Evolutionary conservation across 1,140 invertebrate genomes (phyloP).

Genomic region (Elymnias hypermnestra): DNA sequence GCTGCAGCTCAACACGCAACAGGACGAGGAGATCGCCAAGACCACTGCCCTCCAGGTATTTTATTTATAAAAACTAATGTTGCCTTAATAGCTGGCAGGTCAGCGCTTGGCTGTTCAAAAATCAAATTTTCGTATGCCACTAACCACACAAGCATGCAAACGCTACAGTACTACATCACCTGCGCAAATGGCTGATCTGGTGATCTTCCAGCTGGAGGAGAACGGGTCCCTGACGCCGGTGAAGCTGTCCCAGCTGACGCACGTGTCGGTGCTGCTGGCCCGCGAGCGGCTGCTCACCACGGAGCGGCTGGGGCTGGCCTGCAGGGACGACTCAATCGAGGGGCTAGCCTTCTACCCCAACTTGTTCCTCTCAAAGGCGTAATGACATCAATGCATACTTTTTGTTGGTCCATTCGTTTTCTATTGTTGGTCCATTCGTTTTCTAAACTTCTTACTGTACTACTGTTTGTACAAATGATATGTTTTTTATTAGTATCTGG

Average conservation of each 20-base stretch:
- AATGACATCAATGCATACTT: conserved; percentile 20
- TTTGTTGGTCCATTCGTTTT: too few species aligned
- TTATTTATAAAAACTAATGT: conserved; percentile 3
- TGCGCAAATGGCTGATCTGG: too few species aligned
- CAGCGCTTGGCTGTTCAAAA: too few species aligned
- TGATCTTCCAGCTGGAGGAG: conserved; percentile 81
- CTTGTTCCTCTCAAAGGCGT: conserved; percentile 79
- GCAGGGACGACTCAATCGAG: conserved; percentile 95
- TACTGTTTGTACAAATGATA: too few species aligned
- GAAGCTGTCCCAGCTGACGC: conserved; percentile 87
- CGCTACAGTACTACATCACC: too few species aligned
- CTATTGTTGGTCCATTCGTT: too few species aligned
- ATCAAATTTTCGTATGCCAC: too few species aligned
- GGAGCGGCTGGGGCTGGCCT: conserved; percentile 90
- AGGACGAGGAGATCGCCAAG: conserved; percentile 86
- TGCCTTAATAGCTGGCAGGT: not conserved
- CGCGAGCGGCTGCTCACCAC: conserved; percentile 90
- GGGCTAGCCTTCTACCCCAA: conserved; percentile 95
- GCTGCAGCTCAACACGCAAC: conserved; percentile 86
- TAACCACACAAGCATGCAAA: too few species aligned
- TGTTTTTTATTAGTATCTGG: too few species aligned
- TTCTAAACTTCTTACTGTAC: too few species aligned
- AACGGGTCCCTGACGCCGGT: conserved; percentile 87
- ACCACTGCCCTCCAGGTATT: conserved; percentile 83
- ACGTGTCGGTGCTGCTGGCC: conserved; percentile 92